These are phyloP conservation scores for Cyprinella venusta DNA, from an alignment of 2,797 vertebrate genomes.

Conservation along the genomic window DNA sequence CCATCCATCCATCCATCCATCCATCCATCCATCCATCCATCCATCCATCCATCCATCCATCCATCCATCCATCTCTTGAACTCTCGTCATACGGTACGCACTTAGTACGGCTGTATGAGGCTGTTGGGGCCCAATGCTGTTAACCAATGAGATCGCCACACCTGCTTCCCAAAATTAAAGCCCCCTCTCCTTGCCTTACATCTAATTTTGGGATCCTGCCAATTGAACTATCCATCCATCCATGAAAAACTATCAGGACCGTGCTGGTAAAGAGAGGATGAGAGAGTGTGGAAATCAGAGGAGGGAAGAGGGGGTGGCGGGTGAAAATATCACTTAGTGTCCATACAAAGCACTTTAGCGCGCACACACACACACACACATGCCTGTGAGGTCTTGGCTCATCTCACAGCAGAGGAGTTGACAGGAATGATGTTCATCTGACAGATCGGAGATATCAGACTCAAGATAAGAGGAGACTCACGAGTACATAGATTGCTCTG, in stretches of 20 bases:
- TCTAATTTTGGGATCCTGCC: too few relatives aligned
- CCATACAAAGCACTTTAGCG: conserved; percentile 16
- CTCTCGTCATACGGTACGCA: too few relatives aligned
- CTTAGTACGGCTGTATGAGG: too few relatives aligned
- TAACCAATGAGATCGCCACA: too few relatives aligned
- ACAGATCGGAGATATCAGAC: conserved; percentile 17
- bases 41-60: too few relatives aligned
- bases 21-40: too few relatives aligned
- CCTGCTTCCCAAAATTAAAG: too few relatives aligned
- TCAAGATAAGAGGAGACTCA: background rate
- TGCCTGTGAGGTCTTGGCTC: background rate
- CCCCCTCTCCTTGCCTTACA: too few relatives aligned
- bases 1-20: too few relatives aligned
- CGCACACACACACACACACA: background rate
- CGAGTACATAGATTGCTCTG: background rate
- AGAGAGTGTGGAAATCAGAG: conserved; percentile 14
- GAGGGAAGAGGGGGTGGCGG: background rate
- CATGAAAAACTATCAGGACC: background rate
- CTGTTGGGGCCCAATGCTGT: too few relatives aligned
- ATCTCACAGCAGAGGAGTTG: conserved; percentile 13
- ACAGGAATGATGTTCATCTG: conserved; percentile 18
- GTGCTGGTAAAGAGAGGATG: background rate
- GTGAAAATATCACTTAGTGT: conserved; percentile 28
- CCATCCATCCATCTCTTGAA: too few relatives aligned
- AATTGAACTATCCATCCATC: background rate